Evolutionary conservation across 2,113 vertebrate species (phyloP).

Genomic region (Limnothrissa miodon): DNA sequence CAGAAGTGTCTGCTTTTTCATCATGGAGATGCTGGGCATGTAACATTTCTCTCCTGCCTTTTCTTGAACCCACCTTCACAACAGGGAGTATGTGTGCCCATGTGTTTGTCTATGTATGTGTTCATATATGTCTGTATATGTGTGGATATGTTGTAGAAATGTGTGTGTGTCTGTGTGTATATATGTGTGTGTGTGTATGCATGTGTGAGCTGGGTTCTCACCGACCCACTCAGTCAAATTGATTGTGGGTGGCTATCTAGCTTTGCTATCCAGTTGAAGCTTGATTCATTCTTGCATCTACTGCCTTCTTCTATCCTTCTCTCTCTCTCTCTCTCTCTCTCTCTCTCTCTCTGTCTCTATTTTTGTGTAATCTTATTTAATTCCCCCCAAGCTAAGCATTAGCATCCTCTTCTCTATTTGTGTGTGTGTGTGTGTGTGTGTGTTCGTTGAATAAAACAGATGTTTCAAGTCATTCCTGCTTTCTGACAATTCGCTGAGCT

Average conservation of each 20-base stretch:
- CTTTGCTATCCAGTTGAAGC: neutral
- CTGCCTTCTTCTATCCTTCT: too few species aligned
- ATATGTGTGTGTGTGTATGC: neutral
- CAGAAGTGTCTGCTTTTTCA: constrained; percentile 1
- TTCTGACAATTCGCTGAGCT: neutral
- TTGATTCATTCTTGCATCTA: neutral
- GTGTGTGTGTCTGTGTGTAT: neutral
- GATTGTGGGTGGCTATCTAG: neutral
- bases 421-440: neutral
- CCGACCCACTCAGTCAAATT: neutral
- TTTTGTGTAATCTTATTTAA: constrained; percentile 11
- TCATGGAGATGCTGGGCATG: constrained; percentile 25
- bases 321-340: constrained; percentile 17
- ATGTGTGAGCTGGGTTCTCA: neutral
- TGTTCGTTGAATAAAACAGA: constrained; percentile 6
- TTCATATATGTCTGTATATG: neutral
- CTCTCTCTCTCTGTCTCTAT: neutral
- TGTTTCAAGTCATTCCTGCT: constrained; percentile 21
- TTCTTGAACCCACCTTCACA: neutral
- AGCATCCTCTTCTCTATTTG: neutral
- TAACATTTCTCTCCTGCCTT: neutral
- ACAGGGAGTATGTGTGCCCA: neutral
- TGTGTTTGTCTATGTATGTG: neutral
- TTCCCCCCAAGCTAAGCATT: constrained; percentile 2
- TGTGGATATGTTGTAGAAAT: neutral